Base-by-base conservation (phyloP, 2,888 invertebrate species). In the Omphaloscelis lunosa region DNA sequence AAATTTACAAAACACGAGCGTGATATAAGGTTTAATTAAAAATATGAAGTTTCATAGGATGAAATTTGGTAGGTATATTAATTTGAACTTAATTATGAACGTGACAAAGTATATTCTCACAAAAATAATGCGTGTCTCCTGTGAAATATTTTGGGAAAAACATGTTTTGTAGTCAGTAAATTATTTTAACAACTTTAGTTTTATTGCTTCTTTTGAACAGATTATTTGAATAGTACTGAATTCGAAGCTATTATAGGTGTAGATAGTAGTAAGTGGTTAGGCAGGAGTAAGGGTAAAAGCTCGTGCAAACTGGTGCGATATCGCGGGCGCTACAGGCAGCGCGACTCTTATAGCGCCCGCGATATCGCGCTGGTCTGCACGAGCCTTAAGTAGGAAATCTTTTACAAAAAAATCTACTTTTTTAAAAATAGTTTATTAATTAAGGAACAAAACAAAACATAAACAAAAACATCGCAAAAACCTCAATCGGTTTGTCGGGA, bases 21-120 rank as follows among this genome's bases (percentile, higher is more conserved):
- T 66, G 61, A 66, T 65, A 68, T 58, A 71, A 61, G n/a, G 71
- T 83, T 85, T 85, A 86, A 86, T 85, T 82, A 83, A 86, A 83
- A 85, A 77, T 69, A 56, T 66, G 58, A 72, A 78, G 48, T 82
- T 78, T 20, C 65, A 69, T 27, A 29, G 12, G 8, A 29, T 61
- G 61, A 82, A 71, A 65, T 58, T 76, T 67, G 72, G 29, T 39
- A 27, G 34, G 15, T 67, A 45, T 34, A 72, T 74, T 74, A 85
- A 69, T 86, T 75, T 59, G 15, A 59, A 83, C 74, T 78, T 65
- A 78, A 82, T 82, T 11, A 66, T 20, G 6, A n/a, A 48, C 27
- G 45, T 11, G 27, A 41, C 75, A 72, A 75, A 74, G 83, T 71
- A 0, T 72, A 61, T 68, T 85, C 74, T 66, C 1, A n/a, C 29